A percentile compares a stretch with the other conserved stretches of the same genome.
Conservation (phyloP, 2,888 invertebrate genomes). For the Agonopterix arenella region DNA sequence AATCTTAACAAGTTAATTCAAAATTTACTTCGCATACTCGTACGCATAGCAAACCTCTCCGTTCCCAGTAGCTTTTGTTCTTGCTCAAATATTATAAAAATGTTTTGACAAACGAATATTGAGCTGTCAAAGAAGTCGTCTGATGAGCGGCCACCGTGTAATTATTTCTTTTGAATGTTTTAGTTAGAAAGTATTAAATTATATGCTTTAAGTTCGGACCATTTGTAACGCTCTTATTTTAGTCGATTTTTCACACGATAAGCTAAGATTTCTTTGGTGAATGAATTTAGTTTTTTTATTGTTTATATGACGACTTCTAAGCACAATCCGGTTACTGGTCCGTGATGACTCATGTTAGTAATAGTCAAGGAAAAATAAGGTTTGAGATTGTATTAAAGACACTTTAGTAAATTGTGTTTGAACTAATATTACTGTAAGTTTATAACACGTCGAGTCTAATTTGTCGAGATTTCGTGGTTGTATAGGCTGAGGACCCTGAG, state of each 20-base stretch:
- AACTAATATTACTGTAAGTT: no score
- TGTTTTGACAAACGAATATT: conserved; percentile 53
- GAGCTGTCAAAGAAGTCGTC: conserved; percentile 60
- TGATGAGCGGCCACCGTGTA: conserved; percentile 50
- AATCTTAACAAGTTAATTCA: no score
- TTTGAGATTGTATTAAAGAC: no score
- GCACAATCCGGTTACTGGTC: no score
- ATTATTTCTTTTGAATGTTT: conserved; percentile 56
- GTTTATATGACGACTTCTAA: conserved; percentile 20
- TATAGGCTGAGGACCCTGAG: no score
- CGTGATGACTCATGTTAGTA: no score
- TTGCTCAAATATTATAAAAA: conserved; percentile 1
- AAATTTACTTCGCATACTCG: no score
- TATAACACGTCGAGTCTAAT: no score
- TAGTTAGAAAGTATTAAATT: conserved; percentile 63
- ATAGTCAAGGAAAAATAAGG: no score
- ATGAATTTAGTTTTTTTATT: conserved; percentile 49
- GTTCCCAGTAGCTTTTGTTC: conserved; percentile 12
- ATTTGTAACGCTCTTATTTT: conserved; percentile 36
- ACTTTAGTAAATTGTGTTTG: no score
- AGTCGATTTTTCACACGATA: conserved; percentile 61
- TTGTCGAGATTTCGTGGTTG: no score
- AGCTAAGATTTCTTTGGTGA: conserved; percentile 37
- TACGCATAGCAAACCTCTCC: neutral
- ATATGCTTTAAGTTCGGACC: conserved; percentile 40